Evolutionary conservation across 2,113 vertebrate genomes (phyloP).

Genomic region (Bos taurus): DNA sequence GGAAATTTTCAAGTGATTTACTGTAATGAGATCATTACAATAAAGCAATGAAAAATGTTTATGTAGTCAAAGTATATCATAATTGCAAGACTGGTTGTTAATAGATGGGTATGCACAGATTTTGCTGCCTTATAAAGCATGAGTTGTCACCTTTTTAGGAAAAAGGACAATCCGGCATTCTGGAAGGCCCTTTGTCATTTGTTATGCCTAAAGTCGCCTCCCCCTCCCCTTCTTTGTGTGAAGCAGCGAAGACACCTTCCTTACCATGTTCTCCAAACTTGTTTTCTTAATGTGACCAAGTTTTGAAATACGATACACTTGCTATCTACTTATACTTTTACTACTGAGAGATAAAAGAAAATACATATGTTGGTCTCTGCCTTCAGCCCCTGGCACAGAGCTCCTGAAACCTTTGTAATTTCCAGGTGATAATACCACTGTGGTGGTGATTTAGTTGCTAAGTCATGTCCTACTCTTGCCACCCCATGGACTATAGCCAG

Average conservation of each 20-base stretch:
- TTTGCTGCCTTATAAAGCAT: neutral
- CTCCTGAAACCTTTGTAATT: neutral
- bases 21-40: slow-evolving; percentile 9
- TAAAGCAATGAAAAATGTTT: neutral
- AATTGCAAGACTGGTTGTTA: neutral
- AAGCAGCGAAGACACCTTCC: neutral
- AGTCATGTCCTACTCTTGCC: neutral
- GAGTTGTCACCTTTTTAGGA: neutral
- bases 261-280: neutral
- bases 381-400: neutral
- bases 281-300: neutral
- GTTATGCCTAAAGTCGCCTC: neutral
- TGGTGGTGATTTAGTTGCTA: neutral
- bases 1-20: neutral
- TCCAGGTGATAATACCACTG: neutral
- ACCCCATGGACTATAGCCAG: neutral
- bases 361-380: neutral
- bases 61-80: neutral
- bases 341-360: neutral
- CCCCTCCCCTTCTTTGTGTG: neutral
- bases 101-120: neutral
- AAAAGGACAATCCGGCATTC: neutral
- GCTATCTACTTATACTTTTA: neutral
- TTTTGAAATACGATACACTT: neutral
- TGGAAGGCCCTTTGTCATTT: neutral